phyloP scores from a whole-genome alignment of 2,888 invertebrate species.

The Mythimna albipuncta region DNA sequence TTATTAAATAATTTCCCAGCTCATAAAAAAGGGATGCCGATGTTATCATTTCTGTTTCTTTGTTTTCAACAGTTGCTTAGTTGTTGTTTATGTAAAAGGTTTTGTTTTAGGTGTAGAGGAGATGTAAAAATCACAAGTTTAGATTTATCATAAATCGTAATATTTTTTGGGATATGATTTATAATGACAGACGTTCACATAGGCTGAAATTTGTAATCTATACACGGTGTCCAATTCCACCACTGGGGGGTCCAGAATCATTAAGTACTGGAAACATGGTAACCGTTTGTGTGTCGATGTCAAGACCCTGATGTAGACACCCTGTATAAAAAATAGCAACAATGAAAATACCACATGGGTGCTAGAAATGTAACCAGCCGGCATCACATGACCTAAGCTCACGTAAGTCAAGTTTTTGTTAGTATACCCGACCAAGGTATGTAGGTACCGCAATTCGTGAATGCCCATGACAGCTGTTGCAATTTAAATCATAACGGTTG shows the following conservation, averaged over 20 bases:
- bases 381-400: slow-evolving; percentile 17
- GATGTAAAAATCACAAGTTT: neutral
- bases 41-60: neutral
- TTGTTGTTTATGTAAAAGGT: too few relatives aligned
- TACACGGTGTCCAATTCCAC: too few relatives aligned
- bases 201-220: too few relatives aligned
- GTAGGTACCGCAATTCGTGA: slow-evolving; percentile 84
- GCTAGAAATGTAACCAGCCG: neutral
- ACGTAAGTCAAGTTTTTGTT: slow-evolving; percentile 45
- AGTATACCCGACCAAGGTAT: slow-evolving; percentile 73
- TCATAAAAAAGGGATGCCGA: neutral
- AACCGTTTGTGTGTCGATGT: too few relatives aligned
- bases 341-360: neutral
- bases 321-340: slow-evolving; percentile 1
- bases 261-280: too few relatives aligned
- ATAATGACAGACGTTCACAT: too few relatives aligned
- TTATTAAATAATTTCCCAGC: neutral
- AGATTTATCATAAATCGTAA: neutral
- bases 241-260: too few relatives aligned
- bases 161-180: too few relatives aligned
- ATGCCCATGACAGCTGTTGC: slow-evolving; percentile 83
- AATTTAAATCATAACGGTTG: slow-evolving; percentile 89
- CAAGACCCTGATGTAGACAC: too few relatives aligned
- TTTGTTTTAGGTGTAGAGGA: neutral
- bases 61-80: too few relatives aligned